Conservation (phyloP, 2,888 invertebrate species). For the Catocala sponsa region DNA sequence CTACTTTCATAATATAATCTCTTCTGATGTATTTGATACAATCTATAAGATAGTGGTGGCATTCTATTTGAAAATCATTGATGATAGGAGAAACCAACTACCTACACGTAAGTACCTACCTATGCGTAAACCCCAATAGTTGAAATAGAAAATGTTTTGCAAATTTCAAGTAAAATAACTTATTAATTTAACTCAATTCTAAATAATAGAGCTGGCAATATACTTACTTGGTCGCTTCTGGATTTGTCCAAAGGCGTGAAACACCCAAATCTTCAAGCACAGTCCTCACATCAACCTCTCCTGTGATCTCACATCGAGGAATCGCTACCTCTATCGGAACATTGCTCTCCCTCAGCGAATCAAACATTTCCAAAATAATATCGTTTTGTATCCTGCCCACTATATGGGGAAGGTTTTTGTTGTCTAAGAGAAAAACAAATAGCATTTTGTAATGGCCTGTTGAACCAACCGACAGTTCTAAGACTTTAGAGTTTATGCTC, state of each 20-base stretch:
- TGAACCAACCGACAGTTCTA: conserved; percentile 32
- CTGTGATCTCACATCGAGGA: conserved; percentile 20
- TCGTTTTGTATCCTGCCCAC: neutral
- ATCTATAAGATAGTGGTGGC: no score
- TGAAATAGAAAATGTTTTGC: no score
- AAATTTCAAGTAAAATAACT: no score
- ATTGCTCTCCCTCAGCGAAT: conserved; percentile 14
- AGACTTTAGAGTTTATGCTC: conserved; percentile 18
- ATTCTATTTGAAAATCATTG: no score
- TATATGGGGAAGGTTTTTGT: neutral
- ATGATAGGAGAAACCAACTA: no score
- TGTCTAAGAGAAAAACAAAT: conserved; percentile 12
- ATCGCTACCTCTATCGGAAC: conserved; percentile 31
- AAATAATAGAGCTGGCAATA: no score
- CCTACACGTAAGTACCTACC: no score
- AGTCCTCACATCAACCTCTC: conserved; percentile 17
- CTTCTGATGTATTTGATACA: no score
- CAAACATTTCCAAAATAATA: conserved; percentile 19
- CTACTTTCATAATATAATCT: no score
- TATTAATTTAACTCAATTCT: no score
- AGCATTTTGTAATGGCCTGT: conserved; percentile 24
- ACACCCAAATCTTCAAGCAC: conserved; percentile 31
- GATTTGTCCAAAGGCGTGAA: conserved; percentile 27
- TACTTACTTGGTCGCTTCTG: conserved; percentile 35
- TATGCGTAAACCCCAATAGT: no score